A percentile compares a stretch with the other conserved stretches of the same genome.
Evolutionary conservation across 2,113 vertebrate species (phyloP).

Genomic region (Coryphaenoides rupestris): DNA sequence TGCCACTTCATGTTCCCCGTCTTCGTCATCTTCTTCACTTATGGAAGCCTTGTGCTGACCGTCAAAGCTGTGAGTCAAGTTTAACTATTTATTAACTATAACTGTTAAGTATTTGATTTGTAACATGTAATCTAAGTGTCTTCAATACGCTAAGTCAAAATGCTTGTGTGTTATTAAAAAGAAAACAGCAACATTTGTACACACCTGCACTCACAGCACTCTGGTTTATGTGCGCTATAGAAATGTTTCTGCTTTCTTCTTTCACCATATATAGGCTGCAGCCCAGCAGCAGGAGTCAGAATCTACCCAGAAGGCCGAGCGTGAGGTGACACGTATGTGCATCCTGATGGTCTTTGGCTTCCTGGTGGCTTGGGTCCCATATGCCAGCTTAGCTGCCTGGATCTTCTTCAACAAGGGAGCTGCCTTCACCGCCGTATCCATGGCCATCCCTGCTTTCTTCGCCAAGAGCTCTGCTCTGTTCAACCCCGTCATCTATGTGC

Average conservation of each 20-base stretch:
- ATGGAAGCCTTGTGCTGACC: slow-evolving; percentile 75
- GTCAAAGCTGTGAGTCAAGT: slow-evolving; percentile 72
- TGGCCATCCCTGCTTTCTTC: slow-evolving; percentile 77
- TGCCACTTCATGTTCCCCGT: slow-evolving; percentile 71
- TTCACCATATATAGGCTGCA: slow-evolving; percentile 59
- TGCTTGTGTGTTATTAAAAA: too few relatives aligned
- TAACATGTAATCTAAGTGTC: too few relatives aligned
- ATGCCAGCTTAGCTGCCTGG: slow-evolving; percentile 72
- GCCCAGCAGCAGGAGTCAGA: slow-evolving; percentile 77
- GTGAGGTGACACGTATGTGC: slow-evolving; percentile 79
- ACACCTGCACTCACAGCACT: neutral
- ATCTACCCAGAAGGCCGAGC: slow-evolving; percentile 78
- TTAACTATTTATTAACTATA: neutral
- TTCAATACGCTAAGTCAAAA: too few relatives aligned
- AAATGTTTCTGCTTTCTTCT: neutral
- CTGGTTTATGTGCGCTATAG: neutral
- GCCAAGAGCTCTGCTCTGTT: slow-evolving; percentile 80
- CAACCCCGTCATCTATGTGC: slow-evolving; percentile 69
- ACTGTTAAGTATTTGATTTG: neutral
- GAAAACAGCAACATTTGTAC: too few relatives aligned
- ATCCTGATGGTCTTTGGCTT: slow-evolving; percentile 77
- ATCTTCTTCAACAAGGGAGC: slow-evolving; percentile 80
- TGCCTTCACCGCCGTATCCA: slow-evolving; percentile 45
- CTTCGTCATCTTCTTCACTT: slow-evolving; percentile 75
- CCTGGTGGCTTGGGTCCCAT: slow-evolving; percentile 74